Conservation (phyloP, 1,140 invertebrate genomes). For the Leptopilina boulardi region DNA sequence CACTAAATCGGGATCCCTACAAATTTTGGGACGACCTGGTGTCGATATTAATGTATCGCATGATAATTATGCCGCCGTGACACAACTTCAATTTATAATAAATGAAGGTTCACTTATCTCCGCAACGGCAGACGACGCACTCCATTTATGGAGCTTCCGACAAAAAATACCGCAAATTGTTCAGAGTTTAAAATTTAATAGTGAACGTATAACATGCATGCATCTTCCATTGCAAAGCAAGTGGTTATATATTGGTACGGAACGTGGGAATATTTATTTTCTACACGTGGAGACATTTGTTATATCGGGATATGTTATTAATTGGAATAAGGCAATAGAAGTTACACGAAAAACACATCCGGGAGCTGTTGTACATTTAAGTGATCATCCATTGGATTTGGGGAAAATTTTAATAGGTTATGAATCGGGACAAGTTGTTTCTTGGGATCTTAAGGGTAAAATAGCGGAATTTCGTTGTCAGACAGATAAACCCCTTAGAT, state of each 20-base stretch:
- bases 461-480: slow-evolving; percentile 89
- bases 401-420: slow-evolving; percentile 98
- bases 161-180: slow-evolving; percentile 96
- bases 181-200: slow-evolving; percentile 96
- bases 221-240: slow-evolving; percentile 97
- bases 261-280: slow-evolving; percentile 97
- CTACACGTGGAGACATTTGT: slow-evolving; percentile 97
- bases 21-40: slow-evolving; percentile 95
- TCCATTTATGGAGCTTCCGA: slow-evolving; percentile 98
- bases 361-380: slow-evolving; percentile 94
- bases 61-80: slow-evolving; percentile 86
- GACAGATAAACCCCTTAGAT: slow-evolving; percentile 86
- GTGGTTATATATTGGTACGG: slow-evolving; percentile 99
- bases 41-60: slow-evolving; percentile 96
- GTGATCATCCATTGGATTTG: slow-evolving; percentile 96
- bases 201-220: slow-evolving; percentile 96
- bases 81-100: slow-evolving; percentile 94
- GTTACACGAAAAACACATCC: slow-evolving; percentile 97
- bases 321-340: slow-evolving; percentile 99
- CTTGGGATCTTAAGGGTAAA: slow-evolving; percentile 95
- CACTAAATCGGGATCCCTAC: slow-evolving; percentile 94
- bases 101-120: slow-evolving; percentile 98
- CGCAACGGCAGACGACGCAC: slow-evolving; percentile 93
- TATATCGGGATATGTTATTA: slow-evolving; percentile 98
- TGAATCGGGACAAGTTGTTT: slow-evolving; percentile 94